These are phyloP conservation scores for Daphoenositta chrysoptera DNA, from an alignment of 2,113 vertebrate genomes.

Conservation along the genomic window DNA sequence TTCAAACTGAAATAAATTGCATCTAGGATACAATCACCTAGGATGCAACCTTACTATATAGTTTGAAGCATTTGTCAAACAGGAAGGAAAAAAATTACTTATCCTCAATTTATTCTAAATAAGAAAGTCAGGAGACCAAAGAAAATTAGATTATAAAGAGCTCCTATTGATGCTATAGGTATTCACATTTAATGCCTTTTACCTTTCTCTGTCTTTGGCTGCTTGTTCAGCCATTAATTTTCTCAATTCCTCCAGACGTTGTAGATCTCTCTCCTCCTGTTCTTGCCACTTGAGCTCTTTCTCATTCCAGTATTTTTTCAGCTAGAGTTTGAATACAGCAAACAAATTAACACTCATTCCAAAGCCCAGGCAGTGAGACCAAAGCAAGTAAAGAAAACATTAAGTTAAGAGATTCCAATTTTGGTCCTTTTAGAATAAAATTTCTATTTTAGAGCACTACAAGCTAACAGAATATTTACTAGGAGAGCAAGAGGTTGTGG, in stretches of 20 bases:
- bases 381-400: not conserved
- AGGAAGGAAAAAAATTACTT: not conserved
- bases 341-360: not conserved
- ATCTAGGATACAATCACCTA: not conserved
- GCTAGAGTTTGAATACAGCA: slow-evolving; percentile 68
- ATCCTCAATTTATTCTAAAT: not conserved
- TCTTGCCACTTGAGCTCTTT: slow-evolving; percentile 80
- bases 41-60: not conserved
- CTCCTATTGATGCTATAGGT: not conserved
- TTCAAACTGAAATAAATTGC: not conserved
- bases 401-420: not conserved
- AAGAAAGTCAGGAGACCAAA: not conserved
- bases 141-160: not conserved
- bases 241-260: slow-evolving; percentile 78
- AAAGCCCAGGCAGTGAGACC: not conserved
- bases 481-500: not conserved
- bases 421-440: not conserved
- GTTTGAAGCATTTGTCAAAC: not conserved
- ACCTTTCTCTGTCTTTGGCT: slow-evolving; percentile 85
- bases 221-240: slow-evolving; percentile 84
- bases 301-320: slow-evolving; percentile 82
- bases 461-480: not conserved
- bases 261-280: slow-evolving; percentile 76
- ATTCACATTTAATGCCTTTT: not conserved
- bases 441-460: not conserved